A percentile compares a stretch with the other conserved stretches of the same genome.
Evolutionary conservation across 2,888 invertebrate genomes (phyloP).

Genomic region (Torymus tubicola): DNA sequence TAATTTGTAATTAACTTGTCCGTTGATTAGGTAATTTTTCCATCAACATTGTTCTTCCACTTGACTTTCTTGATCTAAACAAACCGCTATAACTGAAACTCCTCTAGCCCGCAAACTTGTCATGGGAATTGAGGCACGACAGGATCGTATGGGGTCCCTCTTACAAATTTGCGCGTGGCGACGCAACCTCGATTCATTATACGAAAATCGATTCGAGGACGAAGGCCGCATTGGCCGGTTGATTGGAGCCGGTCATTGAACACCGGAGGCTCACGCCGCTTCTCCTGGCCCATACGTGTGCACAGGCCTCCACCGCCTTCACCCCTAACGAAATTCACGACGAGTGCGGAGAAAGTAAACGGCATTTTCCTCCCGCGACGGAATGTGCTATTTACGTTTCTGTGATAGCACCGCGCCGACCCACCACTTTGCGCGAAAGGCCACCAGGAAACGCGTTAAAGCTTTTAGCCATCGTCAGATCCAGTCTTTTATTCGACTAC

Average conservation of each 20-base stretch:
- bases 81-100: no score
- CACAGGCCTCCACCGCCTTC: not conserved
- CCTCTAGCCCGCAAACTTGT: no score
- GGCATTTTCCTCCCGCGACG: not conserved
- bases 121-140: not conserved
- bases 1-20: no score
- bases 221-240: not conserved
- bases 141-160: not conserved
- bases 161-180: not conserved
- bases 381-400: slow-evolving; percentile 14
- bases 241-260: slow-evolving; percentile 35
- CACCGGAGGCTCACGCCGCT: slow-evolving; percentile 7
- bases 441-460: no score
- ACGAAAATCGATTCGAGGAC: slow-evolving; percentile 25
- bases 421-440: not conserved
- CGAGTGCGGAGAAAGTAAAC: slow-evolving; percentile 14
- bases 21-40: no score
- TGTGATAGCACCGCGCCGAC: slow-evolving; percentile 17
- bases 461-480: no score
- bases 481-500: no score
- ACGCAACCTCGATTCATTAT: slow-evolving; percentile 35
- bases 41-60: no score
- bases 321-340: not conserved
- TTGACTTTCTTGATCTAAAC: no score
- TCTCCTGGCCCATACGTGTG: not conserved